Evolutionary conservation across 2,888 invertebrate species (phyloP).

Genomic region (Unio delphinus): DNA sequence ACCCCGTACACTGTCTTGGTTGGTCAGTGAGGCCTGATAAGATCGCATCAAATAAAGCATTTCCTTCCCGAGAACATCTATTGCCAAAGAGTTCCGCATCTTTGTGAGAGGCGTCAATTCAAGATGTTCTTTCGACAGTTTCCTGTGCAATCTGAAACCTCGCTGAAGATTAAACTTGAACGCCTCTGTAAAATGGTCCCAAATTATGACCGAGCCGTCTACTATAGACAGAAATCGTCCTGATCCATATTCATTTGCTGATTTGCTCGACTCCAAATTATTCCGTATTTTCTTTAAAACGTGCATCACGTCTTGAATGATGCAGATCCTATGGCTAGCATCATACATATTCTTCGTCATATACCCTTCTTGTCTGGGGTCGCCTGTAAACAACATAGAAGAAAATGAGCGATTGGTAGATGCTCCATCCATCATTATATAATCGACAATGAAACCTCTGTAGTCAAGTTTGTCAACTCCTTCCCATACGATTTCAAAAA

Average conservation of each 20-base stretch:
- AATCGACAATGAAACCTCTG: slow-evolving; percentile 10
- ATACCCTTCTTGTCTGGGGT: too few relatives aligned
- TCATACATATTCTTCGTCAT: too few relatives aligned
- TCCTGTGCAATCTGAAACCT: slow-evolving; percentile 10
- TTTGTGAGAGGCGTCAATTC: slow-evolving; percentile 5
- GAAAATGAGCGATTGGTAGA: slow-evolving; percentile 11
- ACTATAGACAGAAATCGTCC: too few relatives aligned
- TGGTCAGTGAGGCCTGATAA: slow-evolving; percentile 6
- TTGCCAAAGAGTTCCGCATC: slow-evolving; percentile 12
- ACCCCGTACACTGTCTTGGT: slow-evolving; percentile 3
- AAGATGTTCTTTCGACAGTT: slow-evolving; percentile 11
- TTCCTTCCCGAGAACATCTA: slow-evolving; percentile 9
- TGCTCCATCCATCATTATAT: slow-evolving; percentile 22
- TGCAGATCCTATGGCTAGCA: too few relatives aligned
- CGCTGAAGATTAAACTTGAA: slow-evolving; percentile 4
- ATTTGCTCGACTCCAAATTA: too few relatives aligned
- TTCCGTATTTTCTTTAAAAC: too few relatives aligned
- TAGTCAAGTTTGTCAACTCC: slow-evolving; percentile 12
- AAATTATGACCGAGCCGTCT: too few relatives aligned
- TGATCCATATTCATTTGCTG: too few relatives aligned
- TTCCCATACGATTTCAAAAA: slow-evolving; percentile 10
- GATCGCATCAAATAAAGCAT: slow-evolving; percentile 13
- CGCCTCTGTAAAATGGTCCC: too few relatives aligned
- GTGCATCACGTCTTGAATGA: too few relatives aligned
- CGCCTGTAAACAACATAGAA: too few relatives aligned